Conservation (phyloP, 2,888 invertebrate species). For the Ectropis crepuscularia region DNA sequence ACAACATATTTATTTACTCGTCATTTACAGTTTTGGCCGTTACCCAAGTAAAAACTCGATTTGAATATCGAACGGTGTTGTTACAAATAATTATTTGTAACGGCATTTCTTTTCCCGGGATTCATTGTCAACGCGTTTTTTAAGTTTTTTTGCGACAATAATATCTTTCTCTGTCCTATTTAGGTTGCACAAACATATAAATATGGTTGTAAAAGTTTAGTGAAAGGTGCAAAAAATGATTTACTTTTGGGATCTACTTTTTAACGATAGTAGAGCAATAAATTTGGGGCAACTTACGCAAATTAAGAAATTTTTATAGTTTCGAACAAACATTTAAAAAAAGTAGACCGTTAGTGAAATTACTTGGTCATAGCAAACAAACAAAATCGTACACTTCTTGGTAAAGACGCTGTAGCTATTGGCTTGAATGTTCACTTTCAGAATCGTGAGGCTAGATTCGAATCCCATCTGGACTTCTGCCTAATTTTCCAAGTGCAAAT, state of each 20-base stretch:
- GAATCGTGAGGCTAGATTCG: too few species aligned
- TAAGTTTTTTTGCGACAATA: slow-evolving; percentile 58
- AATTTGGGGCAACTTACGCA: slow-evolving; percentile 59
- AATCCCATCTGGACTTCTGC: too few species aligned
- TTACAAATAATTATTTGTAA: slow-evolving; percentile 49
- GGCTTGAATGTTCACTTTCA: too few species aligned
- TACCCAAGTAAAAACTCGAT: slow-evolving; percentile 16
- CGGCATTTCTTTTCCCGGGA: slow-evolving; percentile 57
- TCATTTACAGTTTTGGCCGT: slow-evolving; percentile 2
- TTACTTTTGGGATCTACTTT: slow-evolving; percentile 76
- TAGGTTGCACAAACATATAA: slow-evolving; percentile 64
- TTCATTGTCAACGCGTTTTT: slow-evolving; percentile 53
- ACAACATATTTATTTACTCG: slow-evolving; percentile 5
- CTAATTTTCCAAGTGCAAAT: too few species aligned
- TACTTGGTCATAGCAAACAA: slow-evolving; percentile 26
- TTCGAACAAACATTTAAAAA: slow-evolving; percentile 46
- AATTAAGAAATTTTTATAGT: slow-evolving; percentile 76
- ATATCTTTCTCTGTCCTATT: slow-evolving; percentile 54
- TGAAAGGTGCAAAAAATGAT: slow-evolving; percentile 64
- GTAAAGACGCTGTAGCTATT: too few species aligned
- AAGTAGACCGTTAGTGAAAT: slow-evolving; percentile 47
- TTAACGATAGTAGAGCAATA: slow-evolving; percentile 72
- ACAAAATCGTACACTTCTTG: slow-evolving; percentile 13
- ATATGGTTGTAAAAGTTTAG: slow-evolving; percentile 57
- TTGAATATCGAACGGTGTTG: slow-evolving; percentile 41